Conservation (phyloP, 2,888 invertebrate genomes). For the Cheilosia soror region DNA sequence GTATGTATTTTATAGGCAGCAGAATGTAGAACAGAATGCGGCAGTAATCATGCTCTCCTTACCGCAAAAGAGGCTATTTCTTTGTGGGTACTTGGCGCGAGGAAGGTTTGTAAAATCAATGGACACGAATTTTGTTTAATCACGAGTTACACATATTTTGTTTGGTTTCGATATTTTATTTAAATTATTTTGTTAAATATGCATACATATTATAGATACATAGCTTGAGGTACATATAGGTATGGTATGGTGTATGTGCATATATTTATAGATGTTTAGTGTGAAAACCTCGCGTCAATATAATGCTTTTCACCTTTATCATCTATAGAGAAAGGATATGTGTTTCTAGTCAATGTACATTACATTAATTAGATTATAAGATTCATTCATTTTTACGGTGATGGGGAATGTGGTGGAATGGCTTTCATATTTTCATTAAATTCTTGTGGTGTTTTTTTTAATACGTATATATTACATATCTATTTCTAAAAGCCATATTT, state of each 20-base stretch:
- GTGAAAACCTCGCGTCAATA: constrained; percentile 66
- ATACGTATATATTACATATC: not conserved
- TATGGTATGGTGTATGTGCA: constrained; percentile 30
- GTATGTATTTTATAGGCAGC: constrained; percentile 83
- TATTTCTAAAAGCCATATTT: not conserved
- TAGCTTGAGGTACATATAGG: constrained; percentile 15
- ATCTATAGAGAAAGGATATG: not conserved
- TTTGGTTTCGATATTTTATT: constrained; percentile 18
- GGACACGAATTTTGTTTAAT: constrained; percentile 37
- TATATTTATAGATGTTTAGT: constrained; percentile 49
- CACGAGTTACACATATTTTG: constrained; percentile 14
- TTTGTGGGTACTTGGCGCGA: constrained; percentile 96
- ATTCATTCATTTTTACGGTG: constrained; percentile 32
- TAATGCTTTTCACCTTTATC: constrained; percentile 44
- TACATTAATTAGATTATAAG: not conserved
- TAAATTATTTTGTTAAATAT: constrained; percentile 13
- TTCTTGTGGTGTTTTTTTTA: not conserved
- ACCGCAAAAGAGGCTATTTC: constrained; percentile 97
- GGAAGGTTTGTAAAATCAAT: constrained; percentile 88
- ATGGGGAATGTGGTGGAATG: constrained; percentile 45
- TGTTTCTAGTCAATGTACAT: constrained; percentile 9
- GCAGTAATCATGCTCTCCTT: constrained; percentile 92
- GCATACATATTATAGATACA: constrained; percentile 8
- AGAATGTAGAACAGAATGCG: constrained; percentile 84
- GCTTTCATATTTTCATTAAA: not conserved